Base-by-base conservation (phyloP, 2,113 vertebrate species). In the Trachemys scripta region DNA sequence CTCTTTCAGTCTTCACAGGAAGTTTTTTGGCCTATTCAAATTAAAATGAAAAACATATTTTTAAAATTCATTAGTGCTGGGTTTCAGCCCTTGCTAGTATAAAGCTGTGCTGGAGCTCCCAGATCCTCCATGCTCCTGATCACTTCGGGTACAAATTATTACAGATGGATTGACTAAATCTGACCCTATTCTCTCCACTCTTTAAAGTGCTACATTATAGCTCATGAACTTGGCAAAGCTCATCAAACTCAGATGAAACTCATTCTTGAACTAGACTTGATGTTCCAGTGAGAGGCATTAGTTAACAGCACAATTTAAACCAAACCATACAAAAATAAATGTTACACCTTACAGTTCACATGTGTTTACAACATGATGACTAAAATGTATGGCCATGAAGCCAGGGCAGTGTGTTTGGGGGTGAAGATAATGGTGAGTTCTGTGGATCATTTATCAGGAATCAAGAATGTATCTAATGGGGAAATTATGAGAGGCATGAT, bases 401-500 rank as follows among this genome's bases (percentile, higher is more conserved):
- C 76, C 31, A 59, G 85, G 6, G 10, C 53, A 51, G 42, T 80
- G 47, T 80, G 20, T 53, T 88, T 47, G 72, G 89, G 22, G 84
- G n/a, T 0, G 0, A 56, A 47, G 84, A 59, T 16, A 86, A 65
- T 42, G 76, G 19, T 0, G 19, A 94, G n/a, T 35, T 90, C 45
- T 56, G 1, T 0, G 85, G 54, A 88, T 42, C 42, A 78, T 35
- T 38, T 3, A 17, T 0, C 72, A 85, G 31, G n/a, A 80, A 86
- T 84, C 82, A 76, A 82, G 19, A 84, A 53, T 0, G 2, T 31
- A 83, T 20, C 51, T 83, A 81, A 87, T 89, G 65, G 87, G 45
- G 80, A 95, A 93, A 92, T 49, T 47, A 25, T 85, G 50, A 65
- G 49, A 7, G 22, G 13, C 69, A 78, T 78, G 50, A 11, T 59